Conservation (phyloP, 2,888 invertebrate genomes). For the Chironomus tentans region DNA sequence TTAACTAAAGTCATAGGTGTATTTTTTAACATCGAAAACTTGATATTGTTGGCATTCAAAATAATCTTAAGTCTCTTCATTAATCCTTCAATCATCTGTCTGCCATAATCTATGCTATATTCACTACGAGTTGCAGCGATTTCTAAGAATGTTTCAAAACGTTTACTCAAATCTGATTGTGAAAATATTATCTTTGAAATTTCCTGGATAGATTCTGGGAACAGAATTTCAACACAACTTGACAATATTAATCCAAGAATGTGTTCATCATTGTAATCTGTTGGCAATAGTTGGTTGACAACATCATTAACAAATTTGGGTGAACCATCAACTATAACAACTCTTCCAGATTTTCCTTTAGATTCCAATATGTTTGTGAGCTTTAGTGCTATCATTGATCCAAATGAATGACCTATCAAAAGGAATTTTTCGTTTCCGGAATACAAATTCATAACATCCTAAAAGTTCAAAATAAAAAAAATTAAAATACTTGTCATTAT, state of each 20-base stretch:
- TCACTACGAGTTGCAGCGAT: neutral
- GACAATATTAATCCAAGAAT: conserved; percentile 31
- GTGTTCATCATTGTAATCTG: conserved; percentile 34
- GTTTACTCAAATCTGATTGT: neutral
- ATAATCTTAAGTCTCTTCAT: neutral
- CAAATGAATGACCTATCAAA: conserved; percentile 84
- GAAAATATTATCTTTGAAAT: neutral
- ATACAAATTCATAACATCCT: conserved; percentile 53
- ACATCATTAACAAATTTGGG: conserved; percentile 56
- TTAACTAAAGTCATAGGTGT: conserved; percentile 53
- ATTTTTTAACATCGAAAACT: conserved; percentile 37
- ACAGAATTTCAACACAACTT: neutral
- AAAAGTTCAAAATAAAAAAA: conserved; percentile 29
- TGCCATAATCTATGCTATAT: conserved; percentile 10
- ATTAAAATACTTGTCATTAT: too few relatives aligned
- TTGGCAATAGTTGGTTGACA: conserved; percentile 34
- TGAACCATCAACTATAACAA: conserved; percentile 73
- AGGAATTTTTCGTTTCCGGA: conserved; percentile 53
- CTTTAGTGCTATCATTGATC: conserved; percentile 67
- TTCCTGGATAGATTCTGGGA: neutral
- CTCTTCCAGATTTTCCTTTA: conserved; percentile 51
- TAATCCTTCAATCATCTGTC: neutral
- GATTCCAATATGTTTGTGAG: conserved; percentile 62
- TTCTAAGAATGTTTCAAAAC: neutral
- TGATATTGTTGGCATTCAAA: neutral